Evolutionary conservation across 2,113 vertebrate species (phyloP).

Genomic region (Menura novaehollandiae): DNA sequence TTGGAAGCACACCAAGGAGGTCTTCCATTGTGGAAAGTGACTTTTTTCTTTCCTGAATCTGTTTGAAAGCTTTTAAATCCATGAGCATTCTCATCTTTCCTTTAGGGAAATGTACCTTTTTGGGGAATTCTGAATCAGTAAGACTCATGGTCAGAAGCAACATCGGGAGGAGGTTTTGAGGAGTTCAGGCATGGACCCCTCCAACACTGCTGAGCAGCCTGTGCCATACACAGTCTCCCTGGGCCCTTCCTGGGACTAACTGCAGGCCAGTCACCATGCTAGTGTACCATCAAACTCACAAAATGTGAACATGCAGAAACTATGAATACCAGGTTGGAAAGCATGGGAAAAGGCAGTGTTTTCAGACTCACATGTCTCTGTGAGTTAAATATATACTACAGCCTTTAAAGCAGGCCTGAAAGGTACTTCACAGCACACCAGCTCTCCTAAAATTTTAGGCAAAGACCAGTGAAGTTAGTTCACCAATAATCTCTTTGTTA

Average conservation of each 20-base stretch:
- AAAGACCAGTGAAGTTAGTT: neutral
- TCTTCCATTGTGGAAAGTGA: neutral
- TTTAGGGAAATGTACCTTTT: neutral
- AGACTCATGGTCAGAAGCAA: neutral
- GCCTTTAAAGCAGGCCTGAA: neutral
- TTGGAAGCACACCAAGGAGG: neutral
- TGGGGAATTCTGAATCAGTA: neutral
- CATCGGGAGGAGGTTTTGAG: neutral
- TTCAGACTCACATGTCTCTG: neutral
- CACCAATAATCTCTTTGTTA: neutral
- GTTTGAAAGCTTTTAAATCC: neutral
- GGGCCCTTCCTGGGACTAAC: neutral
- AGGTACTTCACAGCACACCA: neutral
- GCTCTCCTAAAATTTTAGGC: neutral
- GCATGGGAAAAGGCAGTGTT: neutral
- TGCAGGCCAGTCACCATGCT: neutral
- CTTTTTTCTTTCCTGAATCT: neutral
- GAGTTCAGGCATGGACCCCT: neutral
- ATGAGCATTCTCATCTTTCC: neutral
- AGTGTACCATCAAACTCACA: neutral
- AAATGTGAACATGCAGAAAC: neutral
- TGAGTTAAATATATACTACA: neutral
- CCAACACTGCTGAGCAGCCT: neutral
- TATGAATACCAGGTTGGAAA: neutral
- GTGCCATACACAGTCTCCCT: neutral